Base-by-base conservation (phyloP, 2,888 invertebrate species). In the Bibio marci region DNA sequence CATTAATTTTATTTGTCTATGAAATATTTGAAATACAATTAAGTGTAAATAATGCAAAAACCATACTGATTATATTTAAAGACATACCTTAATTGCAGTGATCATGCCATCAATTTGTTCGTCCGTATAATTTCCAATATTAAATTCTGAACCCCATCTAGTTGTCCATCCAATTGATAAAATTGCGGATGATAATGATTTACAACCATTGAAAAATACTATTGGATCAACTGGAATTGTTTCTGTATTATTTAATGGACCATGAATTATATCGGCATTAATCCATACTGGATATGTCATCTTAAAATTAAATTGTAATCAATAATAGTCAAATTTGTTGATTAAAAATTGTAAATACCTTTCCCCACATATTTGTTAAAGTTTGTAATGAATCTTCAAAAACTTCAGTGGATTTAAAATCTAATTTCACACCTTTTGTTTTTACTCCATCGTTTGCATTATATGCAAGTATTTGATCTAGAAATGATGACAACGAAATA, bases 121-220 rank as follows among this genome's bases (percentile, higher is more conserved):
- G 3, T 64, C 52, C 4, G 68, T 72, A 56, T 83, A 85, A 22
- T 62, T 65, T 2, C 71, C 76, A 33, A 67, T 54, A 3, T 49
- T 67, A 42, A 60, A 59, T 44, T 65, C 58, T 1, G 59, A 60
- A 4, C 69, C 67, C 54, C 70, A 76, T 43, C 64, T 67, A 2
- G 87, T 87, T 15, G 83, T 87, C 90, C 90, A 90, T 1, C 86
- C 90, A 6, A 86, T 63, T 8, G 88, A 90, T 2, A 90, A 63
- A 0, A 75, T 73, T 0, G 75, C 69, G 14, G 71, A 63, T 0
- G 73, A 68, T 45, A 80, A 75, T 30, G 64, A 58, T 36, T 67
- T 61, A 1, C 68, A 70, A 3, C 70, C 64, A 1, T 56, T 51
- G 19, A 90, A 59, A 59, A 91, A 91, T 42, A 54, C 49, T 4